These are phyloP conservation scores for Marronus borbonicus DNA, from an alignment of 2,888 invertebrate species.

Conservation along the genomic window DNA sequence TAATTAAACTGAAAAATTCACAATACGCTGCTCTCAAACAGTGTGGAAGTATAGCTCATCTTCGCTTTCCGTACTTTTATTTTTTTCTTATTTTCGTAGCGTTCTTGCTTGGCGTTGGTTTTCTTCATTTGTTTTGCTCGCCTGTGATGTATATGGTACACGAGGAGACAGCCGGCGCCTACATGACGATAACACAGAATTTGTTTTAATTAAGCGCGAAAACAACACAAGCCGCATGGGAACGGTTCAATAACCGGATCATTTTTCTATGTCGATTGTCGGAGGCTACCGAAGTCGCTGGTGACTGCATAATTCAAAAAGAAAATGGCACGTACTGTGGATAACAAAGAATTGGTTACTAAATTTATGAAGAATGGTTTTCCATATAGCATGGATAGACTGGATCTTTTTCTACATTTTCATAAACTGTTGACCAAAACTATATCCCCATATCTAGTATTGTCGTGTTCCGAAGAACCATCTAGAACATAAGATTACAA, in stretches of 20 bases:
- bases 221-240: conserved; percentile 6
- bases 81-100: not conserved
- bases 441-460: no score
- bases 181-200: conserved; percentile 1
- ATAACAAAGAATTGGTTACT: no score
- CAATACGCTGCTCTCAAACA: conserved; percentile 6
- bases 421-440: no score
- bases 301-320: no score
- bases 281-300: not conserved
- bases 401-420: no score
- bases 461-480: no score
- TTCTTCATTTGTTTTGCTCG: conserved; percentile 3
- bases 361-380: no score
- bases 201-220: conserved; percentile 8
- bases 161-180: conserved; percentile 17
- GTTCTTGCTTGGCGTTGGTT: not conserved
- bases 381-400: no score
- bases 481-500: no score
- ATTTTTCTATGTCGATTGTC: not conserved
- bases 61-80: not conserved
- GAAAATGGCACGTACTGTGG: no score
- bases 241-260: conserved; percentile 21
- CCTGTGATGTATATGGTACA: no score
- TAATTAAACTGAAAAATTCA: conserved; percentile 41
- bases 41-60: not conserved